These are phyloP conservation scores for Ibycter americanus DNA, from an alignment of 2,797 vertebrate genomes.

Conservation along the genomic window DNA sequence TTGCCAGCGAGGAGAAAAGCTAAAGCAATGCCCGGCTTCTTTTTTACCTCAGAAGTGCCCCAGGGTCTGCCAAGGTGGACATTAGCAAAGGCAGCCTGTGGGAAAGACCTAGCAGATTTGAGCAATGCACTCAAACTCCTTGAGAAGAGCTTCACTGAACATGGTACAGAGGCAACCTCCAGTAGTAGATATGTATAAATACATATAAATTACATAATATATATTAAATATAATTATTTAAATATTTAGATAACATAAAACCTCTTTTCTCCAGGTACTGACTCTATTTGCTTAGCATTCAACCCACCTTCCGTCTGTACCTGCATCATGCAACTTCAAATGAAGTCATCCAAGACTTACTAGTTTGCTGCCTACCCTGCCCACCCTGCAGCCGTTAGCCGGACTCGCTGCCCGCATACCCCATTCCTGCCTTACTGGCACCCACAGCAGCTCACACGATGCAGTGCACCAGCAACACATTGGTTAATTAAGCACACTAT, in stretches of 20 bases:
- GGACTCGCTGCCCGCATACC: fast-evolving
- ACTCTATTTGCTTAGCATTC: background rate
- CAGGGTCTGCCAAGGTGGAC: background rate
- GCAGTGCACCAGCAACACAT: background rate
- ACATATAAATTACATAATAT: background rate
- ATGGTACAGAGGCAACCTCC: background rate
- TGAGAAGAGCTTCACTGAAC: background rate
- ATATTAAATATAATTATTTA: too few species aligned
- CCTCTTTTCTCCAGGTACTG: background rate
- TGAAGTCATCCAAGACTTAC: background rate
- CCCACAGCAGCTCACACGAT: background rate
- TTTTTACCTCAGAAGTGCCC: background rate
- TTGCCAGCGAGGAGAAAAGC: background rate
- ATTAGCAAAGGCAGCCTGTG: background rate
- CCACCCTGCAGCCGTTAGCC: background rate
- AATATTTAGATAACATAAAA: background rate
- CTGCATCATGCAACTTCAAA: background rate
- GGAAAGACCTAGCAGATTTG: background rate
- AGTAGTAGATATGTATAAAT: background rate
- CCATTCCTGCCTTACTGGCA: background rate
- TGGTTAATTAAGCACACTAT: background rate
- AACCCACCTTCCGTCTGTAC: background rate
- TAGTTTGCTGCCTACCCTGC: background rate
- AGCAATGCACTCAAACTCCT: background rate
- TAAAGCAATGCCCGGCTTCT: background rate